Base-by-base conservation (phyloP, 2,888 invertebrate genomes). In the Hyalella azteca region DNA sequence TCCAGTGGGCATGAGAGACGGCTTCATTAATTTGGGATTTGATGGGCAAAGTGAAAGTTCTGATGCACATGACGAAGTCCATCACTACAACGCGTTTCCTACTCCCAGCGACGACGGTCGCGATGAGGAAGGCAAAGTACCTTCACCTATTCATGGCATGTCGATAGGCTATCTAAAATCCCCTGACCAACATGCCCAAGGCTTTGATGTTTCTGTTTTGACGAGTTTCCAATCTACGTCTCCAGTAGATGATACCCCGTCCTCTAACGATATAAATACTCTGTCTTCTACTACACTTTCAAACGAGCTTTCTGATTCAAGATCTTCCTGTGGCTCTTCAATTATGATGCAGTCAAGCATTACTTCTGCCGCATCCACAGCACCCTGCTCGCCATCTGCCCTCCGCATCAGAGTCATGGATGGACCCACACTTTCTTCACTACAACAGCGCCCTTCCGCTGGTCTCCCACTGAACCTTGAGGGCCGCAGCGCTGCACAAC, bases 41-140 rank as follows among this genome's bases (percentile, higher is more conserved):
- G 84, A 84, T 78, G 84, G 84, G 19, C 81, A 81, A 26, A 79
- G 80, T 15, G 84, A 84, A 54, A 82, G 82, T 32, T 81, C 84
- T 32, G 84, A 84, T 59, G 82, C 79, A 49, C 15, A 22, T 32
- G 79, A 79, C 19, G 78, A 66, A 5, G 7, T 15, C n/a, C n/a
- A 22, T 13, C 22, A 26, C 11, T 26, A 41, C 41, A 29, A 66
- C 36, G 29, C 2, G 19, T 29, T 9, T 5, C 32, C 26, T 3
- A 26, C 22, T 26, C 7, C 15, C 32, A n/a, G 13, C 22, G 13
- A 50, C 9, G 50, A 50, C 9, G 50, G 13, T 50, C 19, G 22
- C 50, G 50, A 66, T 66, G 66, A 36, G n/a, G 13, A 32, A 36
- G 19, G 22, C 36, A 11, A 66, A 32, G 36, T 66, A 13, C 66